Conservation (phyloP, 2,888 invertebrate species). For the Ethmia dodecea region DNA sequence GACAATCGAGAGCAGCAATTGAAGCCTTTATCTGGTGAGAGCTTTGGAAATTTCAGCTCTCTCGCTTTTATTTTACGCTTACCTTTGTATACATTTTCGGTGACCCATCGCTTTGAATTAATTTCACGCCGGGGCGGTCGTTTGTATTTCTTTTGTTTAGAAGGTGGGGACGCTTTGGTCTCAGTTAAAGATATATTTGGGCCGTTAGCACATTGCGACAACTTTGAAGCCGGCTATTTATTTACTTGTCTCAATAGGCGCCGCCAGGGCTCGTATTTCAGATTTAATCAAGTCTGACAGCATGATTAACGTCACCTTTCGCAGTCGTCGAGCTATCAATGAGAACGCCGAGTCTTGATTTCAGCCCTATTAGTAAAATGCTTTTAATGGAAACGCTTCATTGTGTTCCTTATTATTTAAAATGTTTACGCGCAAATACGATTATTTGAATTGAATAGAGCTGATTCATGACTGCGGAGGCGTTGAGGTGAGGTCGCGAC, state of each 20-base stretch:
- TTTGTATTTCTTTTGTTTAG: conserved; percentile 67
- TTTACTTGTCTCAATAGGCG: conserved; percentile 63
- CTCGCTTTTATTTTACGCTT: conserved; percentile 60
- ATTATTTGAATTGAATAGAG: too few relatives aligned
- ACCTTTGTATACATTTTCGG: conserved; percentile 65
- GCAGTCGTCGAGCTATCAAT: conserved; percentile 48
- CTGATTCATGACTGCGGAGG: too few relatives aligned
- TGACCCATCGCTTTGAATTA: conserved; percentile 66
- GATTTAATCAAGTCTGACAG: conserved; percentile 68
- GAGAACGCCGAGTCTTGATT: conserved; percentile 37
- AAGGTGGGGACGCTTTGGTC: conserved; percentile 49
- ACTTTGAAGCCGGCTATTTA: conserved; percentile 63
- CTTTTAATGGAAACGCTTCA: conserved; percentile 23
- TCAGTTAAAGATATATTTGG: conserved; percentile 60
- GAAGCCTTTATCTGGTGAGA: conserved; percentile 50
- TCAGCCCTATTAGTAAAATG: conserved; percentile 36
- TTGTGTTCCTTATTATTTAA: conserved; percentile 4
- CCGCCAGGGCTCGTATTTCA: conserved; percentile 58
- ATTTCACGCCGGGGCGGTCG: conserved; percentile 60
- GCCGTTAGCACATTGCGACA: conserved; percentile 65
- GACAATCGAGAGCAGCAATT: conserved; percentile 48
- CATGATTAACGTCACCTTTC: conserved; percentile 62
- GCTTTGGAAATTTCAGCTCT: conserved; percentile 55
- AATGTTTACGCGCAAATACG: conserved; percentile 3
- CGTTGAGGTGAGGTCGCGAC: too few relatives aligned